phyloP scores from a whole-genome alignment of 2,113 vertebrate genomes.

The Arothron firmamentum region DNA sequence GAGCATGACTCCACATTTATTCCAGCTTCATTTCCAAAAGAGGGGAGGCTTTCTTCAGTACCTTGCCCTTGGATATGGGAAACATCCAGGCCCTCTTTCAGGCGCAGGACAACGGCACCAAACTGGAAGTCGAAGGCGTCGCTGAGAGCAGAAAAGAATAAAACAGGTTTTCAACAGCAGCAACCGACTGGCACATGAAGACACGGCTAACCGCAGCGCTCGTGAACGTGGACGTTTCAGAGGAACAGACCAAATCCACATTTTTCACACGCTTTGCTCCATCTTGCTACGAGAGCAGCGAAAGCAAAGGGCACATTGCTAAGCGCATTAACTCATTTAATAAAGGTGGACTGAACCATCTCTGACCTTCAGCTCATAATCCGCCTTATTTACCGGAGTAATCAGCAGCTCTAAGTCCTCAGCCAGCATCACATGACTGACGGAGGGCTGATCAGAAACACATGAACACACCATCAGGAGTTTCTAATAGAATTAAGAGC shows the following conservation, averaged over 20 bases:
- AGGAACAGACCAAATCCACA: background rate
- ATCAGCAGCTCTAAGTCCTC: constrained; percentile 21
- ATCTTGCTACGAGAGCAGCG: background rate
- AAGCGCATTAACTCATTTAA: constrained; percentile 44
- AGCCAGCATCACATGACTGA: constrained; percentile 40
- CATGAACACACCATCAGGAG: background rate
- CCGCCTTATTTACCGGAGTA: constrained; percentile 18
- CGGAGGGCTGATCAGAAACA: constrained; percentile 14
- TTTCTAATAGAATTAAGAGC: no score
- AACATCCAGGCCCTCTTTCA: constrained; percentile 92
- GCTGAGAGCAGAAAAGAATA: constrained; percentile 61
- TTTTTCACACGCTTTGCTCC: background rate
- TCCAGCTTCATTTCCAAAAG: background rate
- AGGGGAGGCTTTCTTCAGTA: constrained; percentile 47
- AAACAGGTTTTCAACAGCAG: background rate
- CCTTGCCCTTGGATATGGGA: constrained; percentile 98
- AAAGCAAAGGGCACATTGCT: constrained; percentile 36
- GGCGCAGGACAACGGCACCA: constrained; percentile 88
- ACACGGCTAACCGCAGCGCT: background rate
- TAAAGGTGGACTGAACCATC: constrained; percentile 24
- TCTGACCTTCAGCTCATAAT: constrained; percentile 43
- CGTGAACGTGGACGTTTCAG: no score
- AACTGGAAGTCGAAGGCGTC: constrained; percentile 97
- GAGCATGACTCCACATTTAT: background rate
- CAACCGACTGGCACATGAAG: background rate